These are phyloP conservation scores for Xenopus petersii DNA, from an alignment of 2,797 vertebrate species.

Conservation along the genomic window DNA sequence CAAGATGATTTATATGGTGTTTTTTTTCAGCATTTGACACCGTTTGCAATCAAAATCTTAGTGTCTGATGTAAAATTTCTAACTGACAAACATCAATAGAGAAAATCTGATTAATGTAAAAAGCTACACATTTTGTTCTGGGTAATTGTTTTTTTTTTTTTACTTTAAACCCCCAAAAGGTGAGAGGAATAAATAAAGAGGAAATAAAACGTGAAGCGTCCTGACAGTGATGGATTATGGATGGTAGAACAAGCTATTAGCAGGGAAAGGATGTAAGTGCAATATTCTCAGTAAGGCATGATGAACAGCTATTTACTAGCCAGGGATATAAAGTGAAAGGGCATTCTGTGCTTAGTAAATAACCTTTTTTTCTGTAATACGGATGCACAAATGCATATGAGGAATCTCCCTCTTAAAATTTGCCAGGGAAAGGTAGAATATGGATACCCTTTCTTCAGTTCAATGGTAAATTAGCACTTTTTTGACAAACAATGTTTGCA, in stretches of 20 bases:
- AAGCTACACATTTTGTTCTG: conserved; percentile 28
- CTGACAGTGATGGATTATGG: conserved; percentile 70
- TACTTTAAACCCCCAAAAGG: conserved; percentile 56
- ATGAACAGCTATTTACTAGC: conserved; percentile 65
- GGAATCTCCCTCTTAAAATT: conserved; percentile 40
- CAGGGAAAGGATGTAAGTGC: conserved; percentile 61
- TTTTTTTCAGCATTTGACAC: conserved; percentile 34
- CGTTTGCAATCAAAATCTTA: conserved; percentile 27
- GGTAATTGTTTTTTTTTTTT: conserved; percentile 66
- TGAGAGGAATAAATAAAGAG: conserved; percentile 60
- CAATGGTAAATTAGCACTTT: conserved; percentile 58
- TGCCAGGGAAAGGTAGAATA: conserved; percentile 48
- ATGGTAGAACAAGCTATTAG: conserved; percentile 72
- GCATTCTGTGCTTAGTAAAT: conserved; percentile 57
- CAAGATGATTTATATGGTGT: conserved; percentile 42
- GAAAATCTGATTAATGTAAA: conserved; percentile 41
- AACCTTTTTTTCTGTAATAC: conserved; percentile 53
- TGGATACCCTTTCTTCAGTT: conserved; percentile 45
- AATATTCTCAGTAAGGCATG: conserved; percentile 56
- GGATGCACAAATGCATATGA: conserved; percentile 33
- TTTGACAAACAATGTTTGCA: conserved; percentile 62
- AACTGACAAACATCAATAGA: conserved; percentile 32
- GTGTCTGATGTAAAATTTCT: conserved; percentile 23
- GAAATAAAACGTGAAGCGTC: conserved; percentile 62
- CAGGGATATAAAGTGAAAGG: conserved; percentile 50